Evolutionary conservation across 2,888 invertebrate species (phyloP).

Genomic region (Cactoblastis cactorum): DNA sequence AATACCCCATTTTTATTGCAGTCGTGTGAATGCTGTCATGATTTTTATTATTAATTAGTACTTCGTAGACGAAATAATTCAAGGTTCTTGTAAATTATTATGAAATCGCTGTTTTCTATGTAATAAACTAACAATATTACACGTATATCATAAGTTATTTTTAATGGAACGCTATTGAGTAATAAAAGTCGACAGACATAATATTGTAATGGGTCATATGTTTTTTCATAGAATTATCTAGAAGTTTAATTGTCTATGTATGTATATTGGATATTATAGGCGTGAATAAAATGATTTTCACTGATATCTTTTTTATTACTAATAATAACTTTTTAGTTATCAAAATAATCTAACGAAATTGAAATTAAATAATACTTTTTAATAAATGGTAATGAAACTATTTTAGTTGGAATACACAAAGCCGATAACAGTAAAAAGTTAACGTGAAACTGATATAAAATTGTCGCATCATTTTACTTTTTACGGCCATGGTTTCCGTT

Average conservation of each 20-base stretch:
- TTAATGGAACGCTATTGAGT: not conserved
- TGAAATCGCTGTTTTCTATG: slow-evolving; percentile 7
- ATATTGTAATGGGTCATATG: not conserved
- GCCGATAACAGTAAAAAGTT: too few relatives aligned
- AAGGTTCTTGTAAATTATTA: slow-evolving; percentile 7
- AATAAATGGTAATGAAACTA: too few relatives aligned
- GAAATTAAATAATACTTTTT: too few relatives aligned
- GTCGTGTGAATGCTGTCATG: slow-evolving; percentile 6
- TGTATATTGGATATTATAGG: not conserved
- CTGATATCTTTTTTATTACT: too few relatives aligned
- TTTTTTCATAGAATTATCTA: not conserved
- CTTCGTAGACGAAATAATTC: not conserved
- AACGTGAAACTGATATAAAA: too few relatives aligned
- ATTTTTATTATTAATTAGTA: slow-evolving; percentile 7
- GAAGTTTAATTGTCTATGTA: not conserved
- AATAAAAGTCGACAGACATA: not conserved
- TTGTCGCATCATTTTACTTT: too few relatives aligned
- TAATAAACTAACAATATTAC: slow-evolving; percentile 2
- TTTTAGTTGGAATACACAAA: too few relatives aligned
- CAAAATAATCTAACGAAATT: too few relatives aligned
- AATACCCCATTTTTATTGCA: not conserved
- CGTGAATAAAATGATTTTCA: too few relatives aligned
- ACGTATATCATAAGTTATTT: not conserved
- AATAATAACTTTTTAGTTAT: too few relatives aligned
- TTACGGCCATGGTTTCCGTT: too few relatives aligned